phyloP scores from a whole-genome alignment of 2,797 vertebrate species.

The Micromesistius poutassou region DNA sequence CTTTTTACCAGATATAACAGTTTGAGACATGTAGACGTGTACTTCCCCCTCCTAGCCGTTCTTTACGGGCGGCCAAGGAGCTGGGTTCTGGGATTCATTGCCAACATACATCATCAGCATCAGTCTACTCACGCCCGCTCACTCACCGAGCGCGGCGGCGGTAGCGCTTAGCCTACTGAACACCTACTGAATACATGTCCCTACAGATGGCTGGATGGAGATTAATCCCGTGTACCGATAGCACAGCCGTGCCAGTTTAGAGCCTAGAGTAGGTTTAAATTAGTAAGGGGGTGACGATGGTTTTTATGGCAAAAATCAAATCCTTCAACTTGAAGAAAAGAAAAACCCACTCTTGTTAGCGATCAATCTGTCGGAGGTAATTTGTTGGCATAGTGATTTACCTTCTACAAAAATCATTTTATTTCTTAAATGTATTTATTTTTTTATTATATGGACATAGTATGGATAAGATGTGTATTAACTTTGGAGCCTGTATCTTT shows the following conservation, averaged over 20 bases:
- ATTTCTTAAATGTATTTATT: conserved; percentile 80
- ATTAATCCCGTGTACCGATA: conserved; percentile 31
- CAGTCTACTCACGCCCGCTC: conserved; percentile 50
- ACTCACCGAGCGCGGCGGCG: conserved; percentile 49
- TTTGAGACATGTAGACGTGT: conserved; percentile 60
- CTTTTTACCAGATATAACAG: conserved; percentile 71
- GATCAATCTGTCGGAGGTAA: conserved; percentile 50
- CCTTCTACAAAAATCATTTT: conserved; percentile 67
- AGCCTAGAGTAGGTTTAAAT: conserved; percentile 51
- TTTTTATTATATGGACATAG: conserved; percentile 73
- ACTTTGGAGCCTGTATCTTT: conserved; percentile 60
- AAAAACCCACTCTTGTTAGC: conserved; percentile 45
- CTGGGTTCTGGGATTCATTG: conserved; percentile 62
- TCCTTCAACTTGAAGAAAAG: conserved; percentile 61
- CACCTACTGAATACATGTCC: conserved; percentile 30
- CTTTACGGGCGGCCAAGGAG: conserved; percentile 50
- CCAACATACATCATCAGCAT: conserved; percentile 78
- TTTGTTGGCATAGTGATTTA: conserved; percentile 56
- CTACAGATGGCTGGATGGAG: conserved; percentile 40
- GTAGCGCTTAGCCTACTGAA: conserved; percentile 45
- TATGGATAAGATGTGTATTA: conserved; percentile 64
- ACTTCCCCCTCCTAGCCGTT: conserved; percentile 51
- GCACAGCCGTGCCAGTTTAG: conserved; percentile 47
- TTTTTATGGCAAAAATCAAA: conserved; percentile 48
- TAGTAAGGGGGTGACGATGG: conserved; percentile 47